These are phyloP conservation scores for Sturnus vulgaris DNA, from an alignment of 2,113 vertebrate genomes.

Conservation along the genomic window DNA sequence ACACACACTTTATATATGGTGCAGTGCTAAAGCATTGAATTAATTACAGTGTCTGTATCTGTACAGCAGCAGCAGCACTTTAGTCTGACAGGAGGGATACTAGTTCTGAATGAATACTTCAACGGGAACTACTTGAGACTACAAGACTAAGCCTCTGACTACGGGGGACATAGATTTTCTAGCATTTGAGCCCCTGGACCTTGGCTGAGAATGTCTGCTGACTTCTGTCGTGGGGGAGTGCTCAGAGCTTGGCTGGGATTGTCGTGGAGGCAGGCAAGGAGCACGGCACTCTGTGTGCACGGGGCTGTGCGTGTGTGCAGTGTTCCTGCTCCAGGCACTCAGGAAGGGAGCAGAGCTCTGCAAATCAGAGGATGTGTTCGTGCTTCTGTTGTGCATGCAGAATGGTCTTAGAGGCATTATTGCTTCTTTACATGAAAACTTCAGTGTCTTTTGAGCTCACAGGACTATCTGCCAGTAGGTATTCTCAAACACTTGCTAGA, in stretches of 20 bases:
- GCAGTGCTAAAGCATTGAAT: not conserved
- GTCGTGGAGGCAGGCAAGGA: not conserved
- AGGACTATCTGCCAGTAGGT: not conserved
- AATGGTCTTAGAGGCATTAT: not conserved
- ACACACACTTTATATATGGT: not conserved
- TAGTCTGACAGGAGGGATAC: not conserved
- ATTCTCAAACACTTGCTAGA: not conserved
- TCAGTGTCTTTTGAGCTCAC: not conserved
- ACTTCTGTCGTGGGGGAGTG: not conserved
- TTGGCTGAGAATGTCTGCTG: not conserved
- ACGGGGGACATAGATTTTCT: not conserved
- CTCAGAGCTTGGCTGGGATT: not conserved
- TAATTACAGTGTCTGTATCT: not conserved
- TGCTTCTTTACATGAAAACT: not conserved
- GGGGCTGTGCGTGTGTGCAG: rapidly evolving
- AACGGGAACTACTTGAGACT: not conserved
- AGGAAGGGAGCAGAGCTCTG: not conserved
- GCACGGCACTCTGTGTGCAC: rapidly evolving
- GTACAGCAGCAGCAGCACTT: not conserved
- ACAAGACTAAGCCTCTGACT: not conserved
- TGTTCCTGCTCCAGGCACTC: rapidly evolving
- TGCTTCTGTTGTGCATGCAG: not conserved
- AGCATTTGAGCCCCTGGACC: rapidly evolving
- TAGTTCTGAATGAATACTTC: not conserved
- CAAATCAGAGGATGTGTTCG: not conserved